Evolutionary conservation across 2,888 invertebrate genomes (phyloP).

Genomic region (Macrophya annulata): DNA sequence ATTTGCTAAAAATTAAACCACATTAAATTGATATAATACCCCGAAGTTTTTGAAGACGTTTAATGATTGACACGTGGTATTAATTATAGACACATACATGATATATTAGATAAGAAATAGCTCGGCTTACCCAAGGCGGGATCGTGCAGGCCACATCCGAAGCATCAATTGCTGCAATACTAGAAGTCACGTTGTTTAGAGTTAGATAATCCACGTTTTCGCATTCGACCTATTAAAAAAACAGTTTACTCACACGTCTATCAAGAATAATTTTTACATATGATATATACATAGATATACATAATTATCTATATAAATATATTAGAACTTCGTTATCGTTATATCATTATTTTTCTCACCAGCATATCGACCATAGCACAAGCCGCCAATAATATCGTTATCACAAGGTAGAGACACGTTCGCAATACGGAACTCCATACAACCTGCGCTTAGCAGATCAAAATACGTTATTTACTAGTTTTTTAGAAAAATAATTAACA

Average conservation of each 20-base stretch:
- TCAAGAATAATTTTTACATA: neutral
- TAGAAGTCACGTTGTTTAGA: conserved; percentile 69
- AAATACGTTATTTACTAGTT: conserved; percentile 9
- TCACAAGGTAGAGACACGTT: conserved; percentile 85
- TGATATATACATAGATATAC: neutral
- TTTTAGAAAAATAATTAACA: neutral
- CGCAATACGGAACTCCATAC: conserved; percentile 85
- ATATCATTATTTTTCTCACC: conserved; percentile 65
- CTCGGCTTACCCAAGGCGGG: conserved; percentile 74
- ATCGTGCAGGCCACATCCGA: conserved; percentile 70
- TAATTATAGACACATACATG: conserved; percentile 4
- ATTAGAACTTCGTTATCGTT: neutral
- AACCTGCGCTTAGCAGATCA: conserved; percentile 73
- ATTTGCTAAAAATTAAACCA: conserved; percentile 85
- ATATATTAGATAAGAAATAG: conserved; percentile 56
- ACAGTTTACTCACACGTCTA: neutral
- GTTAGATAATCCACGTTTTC: conserved; percentile 66
- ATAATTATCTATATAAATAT: neutral
- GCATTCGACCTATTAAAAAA: conserved; percentile 71
- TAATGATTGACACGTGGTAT: neutral
- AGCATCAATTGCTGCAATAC: conserved; percentile 65
- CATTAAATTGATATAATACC: neutral
- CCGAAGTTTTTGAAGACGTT: neutral
- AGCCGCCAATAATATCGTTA: conserved; percentile 84
- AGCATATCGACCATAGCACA: conserved; percentile 86